Evolutionary conservation across 2,888 invertebrate genomes (phyloP), one percentile per base, ranked within the genome.

Genomic region (Nomada goodeniana): DNA sequence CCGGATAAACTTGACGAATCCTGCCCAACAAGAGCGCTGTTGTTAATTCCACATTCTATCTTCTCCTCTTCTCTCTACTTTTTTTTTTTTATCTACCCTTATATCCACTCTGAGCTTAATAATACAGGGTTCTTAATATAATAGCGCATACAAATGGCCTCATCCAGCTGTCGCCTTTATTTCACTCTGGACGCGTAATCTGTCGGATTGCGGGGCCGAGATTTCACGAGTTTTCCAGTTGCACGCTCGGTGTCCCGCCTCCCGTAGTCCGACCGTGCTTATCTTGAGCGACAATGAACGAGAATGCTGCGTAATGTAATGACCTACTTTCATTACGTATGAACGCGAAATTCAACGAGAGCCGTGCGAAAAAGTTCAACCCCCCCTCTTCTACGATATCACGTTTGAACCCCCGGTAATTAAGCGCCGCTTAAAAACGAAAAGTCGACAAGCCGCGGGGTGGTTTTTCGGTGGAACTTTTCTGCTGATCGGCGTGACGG

Each of bases 211-310:
- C 59, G 13, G 53, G 23, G 50, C 18, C 13, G 70, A 36, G 68
- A 78, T 86, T 87, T 79, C 67, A 13, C 70, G 47, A 80, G 60
- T 74, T 86, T 71, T 68, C 78, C 59, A 60, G 76, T 67, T n/a
- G 60, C 26, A 26, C 15, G 42, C 52, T 76, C 77, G 74, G 77
- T 63, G 61, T 23, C 36, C 23, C 15, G 72, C 26, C n/a, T 2
- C 60, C 44, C 20, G 26, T 7, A 7, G 36, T 36, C 36, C 1
- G 57, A 2, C 71, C 60, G 18, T 36, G 67, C 70, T 81, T 81
- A 81, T 69, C 72, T 65, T 65, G 68, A 78, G 61, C 68, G 76
- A 83, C 77, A 83, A 70, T 42, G 76, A 73, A 29, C 42, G 53
- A 60, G 53, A 64, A 70, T 15, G 53, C 65, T 50, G 53, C 67